Base-by-base conservation (phyloP, 1,140 invertebrate species). In the Neodiprion fabricii region DNA sequence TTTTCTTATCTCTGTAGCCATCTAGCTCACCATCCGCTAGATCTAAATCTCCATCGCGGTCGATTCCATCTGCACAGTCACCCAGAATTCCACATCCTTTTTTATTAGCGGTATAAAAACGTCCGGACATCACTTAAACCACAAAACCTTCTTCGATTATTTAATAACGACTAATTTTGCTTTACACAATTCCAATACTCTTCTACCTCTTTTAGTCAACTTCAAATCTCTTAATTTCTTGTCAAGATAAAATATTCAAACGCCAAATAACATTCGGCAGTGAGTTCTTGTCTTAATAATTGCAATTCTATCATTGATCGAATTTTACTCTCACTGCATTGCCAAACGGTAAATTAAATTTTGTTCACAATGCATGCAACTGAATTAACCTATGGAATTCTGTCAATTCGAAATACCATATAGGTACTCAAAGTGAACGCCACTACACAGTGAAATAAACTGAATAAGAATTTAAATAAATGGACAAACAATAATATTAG, bases 1-100 rank as follows among this genome's bases (percentile, higher is more conserved):
- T 93, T 86, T 96, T 97, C 85, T 96, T 96, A 79, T 95, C 94
- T 83, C 94, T 92, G 85, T 94, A 95, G 0, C 82, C 85, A 61
- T 89, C 87, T 75, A 96, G 91, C 75, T 96, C 92, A 48, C 95
- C 94, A 88, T 97, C 95, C 71, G 93, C 94, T 75, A 96, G 90
- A 79, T 94, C 92, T 83, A 94, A 93, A 87, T 96, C 95, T 73
- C 88, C 85, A 72, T 91, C 91, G 48, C 86, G 88, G 79, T 90
- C 91, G 81, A 90, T 88, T 78, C 85, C 85, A 86, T 89, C 89
- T 88, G 86, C 79, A 84, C 85, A 85, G 79, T 85, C 79, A 86
- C 47, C 47, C 69, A 72, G 65, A 73, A 73, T 73, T 67, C 49
- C 47, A 66, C 12, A 21, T 10, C 47, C 74, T 61, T 61, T 40